Conservation (phyloP, 2,113 vertebrate genomes). For the Amblyopsis rosae region DNA sequence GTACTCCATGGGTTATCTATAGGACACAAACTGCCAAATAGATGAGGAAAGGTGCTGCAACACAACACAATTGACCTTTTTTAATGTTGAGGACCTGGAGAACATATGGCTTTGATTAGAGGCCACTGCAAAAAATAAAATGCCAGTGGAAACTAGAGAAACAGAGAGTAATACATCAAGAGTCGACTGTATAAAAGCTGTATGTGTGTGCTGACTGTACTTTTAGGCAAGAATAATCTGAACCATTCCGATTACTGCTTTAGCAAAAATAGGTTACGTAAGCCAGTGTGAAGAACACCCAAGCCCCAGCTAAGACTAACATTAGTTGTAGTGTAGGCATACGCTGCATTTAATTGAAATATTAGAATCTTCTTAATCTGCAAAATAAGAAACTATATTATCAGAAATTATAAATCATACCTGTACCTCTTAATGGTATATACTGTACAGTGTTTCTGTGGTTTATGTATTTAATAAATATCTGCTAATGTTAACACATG, state of each 20-base stretch:
- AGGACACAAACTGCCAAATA: constrained; percentile 11
- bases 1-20: constrained; percentile 1
- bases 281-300: too few relatives aligned
- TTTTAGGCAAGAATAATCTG: constrained; percentile 17
- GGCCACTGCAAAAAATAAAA: constrained; percentile 51
- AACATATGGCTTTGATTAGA: constrained; percentile 77
- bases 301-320: too few relatives aligned
- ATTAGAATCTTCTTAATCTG: too few relatives aligned
- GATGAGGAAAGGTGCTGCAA: constrained; percentile 36
- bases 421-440: too few relatives aligned
- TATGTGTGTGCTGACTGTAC: constrained; percentile 18
- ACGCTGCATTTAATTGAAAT: too few relatives aligned
- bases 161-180: constrained; percentile 9
- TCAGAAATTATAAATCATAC: too few relatives aligned
- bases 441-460: too few relatives aligned
- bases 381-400: too few relatives aligned
- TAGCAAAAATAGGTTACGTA: too few relatives aligned
- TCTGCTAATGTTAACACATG: too few relatives aligned
- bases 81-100: constrained; percentile 57
- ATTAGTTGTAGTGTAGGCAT: too few relatives aligned
- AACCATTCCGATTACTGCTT: not conserved
- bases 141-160: constrained; percentile 60
- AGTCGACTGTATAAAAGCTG: constrained; percentile 16
- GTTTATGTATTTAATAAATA: too few relatives aligned
- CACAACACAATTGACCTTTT: constrained; percentile 55